phyloP scores from a whole-genome alignment of 2,888 invertebrate species.

The Antheraea assamensis region DNA sequence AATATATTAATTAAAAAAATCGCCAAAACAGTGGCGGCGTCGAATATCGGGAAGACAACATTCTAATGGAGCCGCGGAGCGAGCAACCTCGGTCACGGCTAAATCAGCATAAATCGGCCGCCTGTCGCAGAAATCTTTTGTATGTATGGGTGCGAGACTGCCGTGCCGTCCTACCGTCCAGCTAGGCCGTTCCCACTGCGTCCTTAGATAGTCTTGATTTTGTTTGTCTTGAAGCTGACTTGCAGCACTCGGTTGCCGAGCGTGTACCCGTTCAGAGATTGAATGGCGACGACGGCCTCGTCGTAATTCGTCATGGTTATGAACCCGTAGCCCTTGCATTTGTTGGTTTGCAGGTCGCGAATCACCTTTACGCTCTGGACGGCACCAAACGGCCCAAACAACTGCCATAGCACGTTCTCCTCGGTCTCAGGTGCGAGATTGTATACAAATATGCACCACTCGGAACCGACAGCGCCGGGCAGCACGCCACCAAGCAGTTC shows the following conservation, averaged over 20 bases:
- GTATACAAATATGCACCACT: constrained; percentile 97
- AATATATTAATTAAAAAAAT: constrained; percentile 20
- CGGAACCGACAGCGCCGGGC: constrained; percentile 88
- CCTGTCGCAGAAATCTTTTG: constrained; percentile 34
- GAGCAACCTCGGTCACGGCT: constrained; percentile 17
- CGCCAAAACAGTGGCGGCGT: constrained; percentile 24
- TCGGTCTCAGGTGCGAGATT: constrained; percentile 98
- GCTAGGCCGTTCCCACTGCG: constrained; percentile 65
- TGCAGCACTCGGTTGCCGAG: constrained; percentile 95
- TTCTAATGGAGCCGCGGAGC: constrained; percentile 23
- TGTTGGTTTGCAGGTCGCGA: constrained; percentile 94
- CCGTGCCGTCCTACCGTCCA: constrained; percentile 79
- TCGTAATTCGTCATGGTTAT: constrained; percentile 98
- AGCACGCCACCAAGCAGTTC: constrained; percentile 90
- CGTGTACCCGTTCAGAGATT: constrained; percentile 95
- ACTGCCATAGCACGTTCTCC: constrained; percentile 97
- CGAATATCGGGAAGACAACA: constrained; percentile 44
- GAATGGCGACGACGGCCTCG: constrained; percentile 95
- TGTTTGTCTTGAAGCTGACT: constrained; percentile 95
- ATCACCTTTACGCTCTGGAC: constrained; percentile 97
- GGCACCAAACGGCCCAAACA: constrained; percentile 97
- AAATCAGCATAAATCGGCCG: constrained; percentile 18
- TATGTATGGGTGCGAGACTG: constrained; percentile 80
- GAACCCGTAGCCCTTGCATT: constrained; percentile 97
- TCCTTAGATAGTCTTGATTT: constrained; percentile 87